phyloP scores from a whole-genome alignment of 1,140 invertebrate species.

The Drosophila nigrodunni region DNA sequence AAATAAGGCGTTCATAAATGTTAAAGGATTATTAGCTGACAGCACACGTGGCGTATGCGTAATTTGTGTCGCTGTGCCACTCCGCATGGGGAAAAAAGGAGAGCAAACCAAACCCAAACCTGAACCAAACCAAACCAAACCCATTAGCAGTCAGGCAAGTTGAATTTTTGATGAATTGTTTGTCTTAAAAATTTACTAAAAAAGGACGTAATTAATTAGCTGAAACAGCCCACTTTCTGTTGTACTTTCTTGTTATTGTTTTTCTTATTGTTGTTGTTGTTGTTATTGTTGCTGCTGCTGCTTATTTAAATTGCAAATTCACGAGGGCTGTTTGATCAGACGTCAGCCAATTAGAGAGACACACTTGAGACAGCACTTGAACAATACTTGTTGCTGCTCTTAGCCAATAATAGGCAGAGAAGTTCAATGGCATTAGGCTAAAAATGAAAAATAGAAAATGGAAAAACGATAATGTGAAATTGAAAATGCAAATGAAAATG shows the following conservation, averaged over 20 bases:
- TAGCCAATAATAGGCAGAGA: constrained; percentile 5
- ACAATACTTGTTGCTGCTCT: constrained; percentile 39
- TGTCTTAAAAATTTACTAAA: constrained; percentile 79
- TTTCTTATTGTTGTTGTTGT: constrained; percentile 18
- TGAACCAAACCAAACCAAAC: constrained; percentile 20
- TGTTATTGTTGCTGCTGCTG: constrained; percentile 30
- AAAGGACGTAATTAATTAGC: constrained; percentile 78
- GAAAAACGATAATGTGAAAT: background rate
- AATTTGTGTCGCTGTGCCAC: constrained; percentile 44
- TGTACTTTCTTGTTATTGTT: constrained; percentile 12
- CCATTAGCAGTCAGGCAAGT: constrained; percentile 52
- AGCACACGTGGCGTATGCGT: constrained; percentile 79
- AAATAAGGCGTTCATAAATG: constrained; percentile 82
- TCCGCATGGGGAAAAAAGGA: background rate
- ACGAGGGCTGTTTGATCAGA: constrained; percentile 62
- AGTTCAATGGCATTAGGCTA: constrained; percentile 45
- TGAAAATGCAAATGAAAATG: background rate
- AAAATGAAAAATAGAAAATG: background rate
- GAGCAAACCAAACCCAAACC: background rate
- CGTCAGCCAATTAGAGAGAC: constrained; percentile 67
- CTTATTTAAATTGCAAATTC: constrained; percentile 56
- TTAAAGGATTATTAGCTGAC: constrained; percentile 83
- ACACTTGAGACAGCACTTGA: constrained; percentile 47
- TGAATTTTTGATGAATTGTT: constrained; percentile 81
- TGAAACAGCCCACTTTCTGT: constrained; percentile 45